Evolutionary conservation across 1,140 invertebrate species (phyloP), one percentile per base, ranked within the genome.

Genomic region (Zelostemma sp.): DNA sequence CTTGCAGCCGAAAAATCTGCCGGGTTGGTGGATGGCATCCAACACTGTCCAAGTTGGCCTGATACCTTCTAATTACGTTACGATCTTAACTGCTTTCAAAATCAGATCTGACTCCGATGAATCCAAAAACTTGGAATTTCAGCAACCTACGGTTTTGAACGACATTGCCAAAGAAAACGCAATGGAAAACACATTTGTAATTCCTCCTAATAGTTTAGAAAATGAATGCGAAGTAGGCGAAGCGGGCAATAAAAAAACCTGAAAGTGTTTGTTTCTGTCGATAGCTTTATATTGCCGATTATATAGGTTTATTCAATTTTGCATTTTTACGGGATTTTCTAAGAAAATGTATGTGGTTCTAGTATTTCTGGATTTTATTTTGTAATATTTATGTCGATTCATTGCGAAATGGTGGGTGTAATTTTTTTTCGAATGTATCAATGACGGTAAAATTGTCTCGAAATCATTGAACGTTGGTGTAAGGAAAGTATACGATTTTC

Each of bases 1-100:
- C 75, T 83, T 94, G 8, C 95, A 97, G 80, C 91, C 93, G 64
- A 88, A 88, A 58, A 87, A 86, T 72, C 82, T 88, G 6, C 88
- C 91, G 1, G 92, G 93, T n/a, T 94, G 93, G 92, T 88, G 90
- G 3, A 87, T 90, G 81, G 93, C 91, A 0, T 88, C 91, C 2
- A 91, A 95, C 81, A 89, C 88, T 38, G 87, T 89, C 54, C 89
- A 85, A 21, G 87, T 89, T 1, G 95, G 94, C 1, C 80, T 96
- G 0, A 88, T 97, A 43, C 95, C 95, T 1, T 88, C 90, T 0
- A 94, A 93, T 78, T 96, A 97, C 80, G 88, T 96, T 0, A 83
- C 72, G 50, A 58, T 85, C 25, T 68, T 82, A 50, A 75, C 72
- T 25, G 73, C 81, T 33, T 61, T 82, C 6, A 82, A 79, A 40